Base-by-base conservation (phyloP, 1,140 invertebrate species). In the Parapsyche elsis region DNA sequence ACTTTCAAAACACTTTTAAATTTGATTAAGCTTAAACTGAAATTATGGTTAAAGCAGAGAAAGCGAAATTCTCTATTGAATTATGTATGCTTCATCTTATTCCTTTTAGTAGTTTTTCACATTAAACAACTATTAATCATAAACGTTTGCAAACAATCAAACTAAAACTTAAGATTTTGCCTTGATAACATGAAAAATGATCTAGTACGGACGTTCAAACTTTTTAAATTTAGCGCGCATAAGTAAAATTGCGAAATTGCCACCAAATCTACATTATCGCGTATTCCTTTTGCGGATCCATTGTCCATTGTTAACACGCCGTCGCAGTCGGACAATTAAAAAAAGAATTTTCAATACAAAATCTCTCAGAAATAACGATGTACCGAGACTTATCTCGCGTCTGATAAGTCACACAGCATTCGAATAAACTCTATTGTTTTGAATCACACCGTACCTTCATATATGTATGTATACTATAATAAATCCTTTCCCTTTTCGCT, bases 401-500 rank as follows among this genome's bases (percentile, higher is more conserved):
- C 49, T 12, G 49, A 53, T 53, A 16, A 73, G 24, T 70, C 10
- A 19, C n/a, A 23, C 23, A 70, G 10, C 23, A 23, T 70, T 26
- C 16, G 30, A 7, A 38, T 38, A 1, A 73, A 73, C 12, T 75
- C 46, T 75, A 19, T 19, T 19, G 71, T 26, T 16, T 23, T 38
- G 46, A 75, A 19, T 53, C 46, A 14, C 16, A 10, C 12, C 19
- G 44, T 45, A 44, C 30, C 19, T 67, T 10, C 61, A 2, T 23
- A 67, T 71, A n/a, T 4, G 26, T 1, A n/a, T 45, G 4, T 45
- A 16, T 38, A 49, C 21, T 75, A 44, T 75, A 16, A 14, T 45
- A 45, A n/a, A 53, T 75, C 71, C 71, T 75, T 75, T 75, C 71
- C 71, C 45, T 75, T 71, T 46, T 46, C 45, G 46, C 26, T 9